These are phyloP conservation scores for Aplysina aerophoba DNA, from an alignment of 37 sponge, comb jelly and placozoan genomes.

Conservation along the genomic window DNA sequence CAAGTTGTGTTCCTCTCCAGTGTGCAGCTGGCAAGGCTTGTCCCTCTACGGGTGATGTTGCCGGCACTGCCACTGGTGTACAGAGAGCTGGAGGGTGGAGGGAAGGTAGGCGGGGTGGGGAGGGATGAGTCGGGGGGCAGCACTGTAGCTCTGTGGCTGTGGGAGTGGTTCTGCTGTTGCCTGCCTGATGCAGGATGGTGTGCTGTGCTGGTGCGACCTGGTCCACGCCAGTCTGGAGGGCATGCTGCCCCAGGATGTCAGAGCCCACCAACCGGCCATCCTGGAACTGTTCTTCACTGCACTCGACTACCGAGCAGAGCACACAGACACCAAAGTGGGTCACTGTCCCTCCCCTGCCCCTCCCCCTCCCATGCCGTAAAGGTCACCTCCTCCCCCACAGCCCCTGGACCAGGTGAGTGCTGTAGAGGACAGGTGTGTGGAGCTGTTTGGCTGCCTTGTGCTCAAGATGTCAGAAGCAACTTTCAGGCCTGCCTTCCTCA, in stretches of 20 bases:
- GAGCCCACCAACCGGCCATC: conserved; percentile 20
- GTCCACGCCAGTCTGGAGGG: conserved; percentile 21
- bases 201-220: conserved; percentile 62
- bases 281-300: conserved; percentile 39
- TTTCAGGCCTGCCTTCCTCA: conserved; percentile 77
- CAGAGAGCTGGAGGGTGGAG: neutral
- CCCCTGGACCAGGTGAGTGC: conserved; percentile 24
- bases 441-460: conserved; percentile 53
- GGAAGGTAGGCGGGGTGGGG: conserved; percentile 31
- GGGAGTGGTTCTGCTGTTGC: neutral
- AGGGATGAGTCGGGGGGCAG: neutral
- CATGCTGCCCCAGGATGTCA: conserved; percentile 57
- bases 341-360: too few relatives aligned
- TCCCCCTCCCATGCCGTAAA: neutral
- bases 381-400: neutral
- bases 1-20: conserved; percentile 7
- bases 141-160: neutral
- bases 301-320: conserved; percentile 63
- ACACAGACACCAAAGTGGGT: conserved; percentile 16
- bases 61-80: conserved; percentile 48
- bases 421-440: conserved; percentile 58
- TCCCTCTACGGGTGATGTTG: conserved; percentile 61
- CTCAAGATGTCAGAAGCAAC: conserved; percentile 84
- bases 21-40: conserved; percentile 20
- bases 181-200: conserved; percentile 39